phyloP scores from a whole-genome alignment of 2,113 vertebrate species.

The Tragulus kanchil region DNA sequence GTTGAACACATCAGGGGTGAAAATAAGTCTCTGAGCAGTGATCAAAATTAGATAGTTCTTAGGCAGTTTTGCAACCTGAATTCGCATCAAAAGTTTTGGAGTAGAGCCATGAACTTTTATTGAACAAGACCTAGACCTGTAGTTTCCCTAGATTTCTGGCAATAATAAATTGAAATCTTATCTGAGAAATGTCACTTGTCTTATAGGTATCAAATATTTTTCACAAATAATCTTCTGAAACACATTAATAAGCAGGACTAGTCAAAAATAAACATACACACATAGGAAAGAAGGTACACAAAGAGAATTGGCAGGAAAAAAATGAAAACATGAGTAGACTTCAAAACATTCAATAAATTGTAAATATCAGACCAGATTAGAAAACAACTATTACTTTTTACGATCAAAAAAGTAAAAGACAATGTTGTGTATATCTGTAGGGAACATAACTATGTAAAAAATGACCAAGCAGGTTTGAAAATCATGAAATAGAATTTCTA shows the following conservation, averaged over 20 bases:
- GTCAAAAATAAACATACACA: neutral
- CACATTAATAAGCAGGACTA: neutral
- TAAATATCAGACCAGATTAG: conserved; percentile 14
- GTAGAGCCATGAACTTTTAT: neutral
- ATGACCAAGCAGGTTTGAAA: neutral
- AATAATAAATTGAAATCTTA: neutral
- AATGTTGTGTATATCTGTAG: neutral
- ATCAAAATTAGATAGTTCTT: neutral
- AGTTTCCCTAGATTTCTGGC: neutral
- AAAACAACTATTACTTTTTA: neutral
- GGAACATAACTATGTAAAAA: neutral
- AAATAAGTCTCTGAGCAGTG: neutral
- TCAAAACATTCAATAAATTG: neutral
- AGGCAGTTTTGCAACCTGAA: neutral
- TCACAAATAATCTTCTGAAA: neutral
- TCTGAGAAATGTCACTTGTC: conserved; percentile 28
- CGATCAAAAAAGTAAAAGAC: neutral
- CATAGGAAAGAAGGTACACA: neutral
- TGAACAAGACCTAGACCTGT: neutral
- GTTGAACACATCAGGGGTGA: neutral
- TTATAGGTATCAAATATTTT: neutral
- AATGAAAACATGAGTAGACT: neutral
- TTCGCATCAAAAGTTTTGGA: neutral
- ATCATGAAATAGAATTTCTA: neutral
- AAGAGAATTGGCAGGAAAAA: neutral